Percentiles rank a stretch among this genome's conserved stretches.
phyloP scores from a whole-genome alignment of 2,113 vertebrate genomes.

The Morone saxatilis region DNA sequence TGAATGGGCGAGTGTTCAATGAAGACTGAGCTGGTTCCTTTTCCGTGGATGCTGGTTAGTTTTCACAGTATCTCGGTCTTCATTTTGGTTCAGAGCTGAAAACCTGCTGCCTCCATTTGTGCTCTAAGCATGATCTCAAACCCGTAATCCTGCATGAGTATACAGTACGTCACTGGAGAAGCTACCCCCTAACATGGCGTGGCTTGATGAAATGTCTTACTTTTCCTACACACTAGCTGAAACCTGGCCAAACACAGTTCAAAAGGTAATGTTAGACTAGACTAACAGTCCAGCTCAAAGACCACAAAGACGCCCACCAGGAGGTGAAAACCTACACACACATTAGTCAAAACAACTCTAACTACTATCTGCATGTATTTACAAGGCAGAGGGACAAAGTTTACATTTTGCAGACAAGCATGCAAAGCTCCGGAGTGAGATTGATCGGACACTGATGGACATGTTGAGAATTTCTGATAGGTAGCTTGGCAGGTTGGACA shows the following conservation, averaged over 20 bases:
- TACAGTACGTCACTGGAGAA: slow-evolving; percentile 15
- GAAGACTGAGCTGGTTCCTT: slow-evolving; percentile 22
- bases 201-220: slow-evolving; percentile 3
- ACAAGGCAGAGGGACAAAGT: slow-evolving; percentile 20
- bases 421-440: slow-evolving; percentile 49
- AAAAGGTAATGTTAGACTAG: background rate
- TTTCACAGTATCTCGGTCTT: slow-evolving; percentile 5
- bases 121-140: slow-evolving; percentile 32
- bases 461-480: slow-evolving; percentile 37
- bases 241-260: background rate
- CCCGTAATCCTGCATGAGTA: slow-evolving; percentile 11
- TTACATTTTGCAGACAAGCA: slow-evolving; percentile 41
- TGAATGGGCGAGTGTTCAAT: slow-evolving; percentile 27
- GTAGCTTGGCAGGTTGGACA: slow-evolving; percentile 43
- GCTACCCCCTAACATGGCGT: background rate
- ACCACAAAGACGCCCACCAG: slow-evolving; percentile 21
- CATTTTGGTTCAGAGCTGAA: slow-evolving; percentile 34
- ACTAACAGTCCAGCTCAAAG: slow-evolving; percentile 27
- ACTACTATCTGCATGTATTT: slow-evolving; percentile 15
- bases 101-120: slow-evolving; percentile 33
- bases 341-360: slow-evolving; percentile 4
- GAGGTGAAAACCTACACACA: slow-evolving; percentile 25
- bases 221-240: slow-evolving; percentile 16
- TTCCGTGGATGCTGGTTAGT: slow-evolving; percentile 36
- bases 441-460: slow-evolving; percentile 30